Base-by-base conservation (phyloP, 1,140 invertebrate genomes). In the Homarus americanus region DNA sequence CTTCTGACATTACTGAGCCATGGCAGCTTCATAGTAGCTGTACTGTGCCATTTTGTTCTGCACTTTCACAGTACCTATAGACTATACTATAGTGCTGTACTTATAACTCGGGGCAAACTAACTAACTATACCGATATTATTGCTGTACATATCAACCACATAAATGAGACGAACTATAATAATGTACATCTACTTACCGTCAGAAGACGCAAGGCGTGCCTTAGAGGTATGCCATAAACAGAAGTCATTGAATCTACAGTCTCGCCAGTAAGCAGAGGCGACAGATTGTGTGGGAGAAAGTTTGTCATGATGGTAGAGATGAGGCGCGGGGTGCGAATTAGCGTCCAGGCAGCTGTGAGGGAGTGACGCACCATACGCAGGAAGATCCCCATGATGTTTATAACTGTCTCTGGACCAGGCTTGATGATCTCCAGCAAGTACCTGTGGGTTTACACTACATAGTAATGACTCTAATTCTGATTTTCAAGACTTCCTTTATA, bases 181-280 rank as follows among this genome's bases (percentile, higher is more conserved):
- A 7, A 69, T 10, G 41, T 73, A 1, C 28, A 44, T 15, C 36
- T 41, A 63, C 73, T 83, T 24, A 92, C 92, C 92, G 82, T 91
- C 32, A 92, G 38, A 3, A 92, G 40, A 63, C 28, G 73, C 2
- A 92, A 73, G 1, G 90, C 92, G 49, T 92, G 89, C 10, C 86
- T 91, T 10, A 92, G 80, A n/a, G 92, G 92, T 15, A 92, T 86
- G 15, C 92, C 92, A 58, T 90, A 89, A 36, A 92, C 85, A 28
- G 86, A 87, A 15, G 90, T 83, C 88, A 92, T 84, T 17, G 83
- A 66, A 58, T 34, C 80, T 9, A 89, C 87, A 75, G 82, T 84
- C 24, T 72, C 12, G 20, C 92, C 92, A 15, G 89, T 80, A 28
- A 90, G 82, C 28, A 92, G 82, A 9, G 90, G 80, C 1, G 92